Conservation (phyloP, 2,797 vertebrate genomes). For the Peromyscus eremicus region DNA sequence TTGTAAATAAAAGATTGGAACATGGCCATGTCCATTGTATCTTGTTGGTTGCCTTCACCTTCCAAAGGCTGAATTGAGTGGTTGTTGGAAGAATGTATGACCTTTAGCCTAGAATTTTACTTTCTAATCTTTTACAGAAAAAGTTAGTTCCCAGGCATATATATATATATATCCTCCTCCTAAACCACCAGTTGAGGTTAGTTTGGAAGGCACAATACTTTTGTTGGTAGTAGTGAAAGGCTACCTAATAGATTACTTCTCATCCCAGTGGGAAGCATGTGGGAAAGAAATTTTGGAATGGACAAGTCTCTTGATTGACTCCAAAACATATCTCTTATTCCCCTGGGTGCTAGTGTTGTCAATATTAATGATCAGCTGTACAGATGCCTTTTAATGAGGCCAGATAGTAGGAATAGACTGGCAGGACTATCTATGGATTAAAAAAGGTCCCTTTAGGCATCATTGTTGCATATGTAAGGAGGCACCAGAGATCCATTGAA, state of each 20-base stretch:
- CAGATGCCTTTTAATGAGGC: neutral
- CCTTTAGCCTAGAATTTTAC: neutral
- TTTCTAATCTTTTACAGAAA: slow-evolving; percentile 12
- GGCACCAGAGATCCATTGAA: neutral
- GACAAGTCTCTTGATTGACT: neutral
- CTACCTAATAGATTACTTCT: neutral
- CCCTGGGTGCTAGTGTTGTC: neutral
- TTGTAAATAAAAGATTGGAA: neutral
- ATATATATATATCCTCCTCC: neutral
- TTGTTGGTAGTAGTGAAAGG: neutral
- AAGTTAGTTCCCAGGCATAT: neutral
- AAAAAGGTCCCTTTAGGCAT: neutral
- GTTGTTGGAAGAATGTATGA: neutral
- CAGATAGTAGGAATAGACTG: neutral
- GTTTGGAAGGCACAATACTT: neutral
- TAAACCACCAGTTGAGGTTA: neutral
- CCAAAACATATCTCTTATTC: neutral
- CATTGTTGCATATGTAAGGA: neutral
- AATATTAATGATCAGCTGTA: neutral
- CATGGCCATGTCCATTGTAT: neutral
- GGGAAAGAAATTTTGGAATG: neutral
- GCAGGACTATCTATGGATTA: neutral
- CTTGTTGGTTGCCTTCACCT: neutral
- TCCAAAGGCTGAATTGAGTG: neutral
- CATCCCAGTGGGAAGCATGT: neutral